Base-by-base conservation (phyloP, 2,888 invertebrate species). In the Anorthoa munda region DNA sequence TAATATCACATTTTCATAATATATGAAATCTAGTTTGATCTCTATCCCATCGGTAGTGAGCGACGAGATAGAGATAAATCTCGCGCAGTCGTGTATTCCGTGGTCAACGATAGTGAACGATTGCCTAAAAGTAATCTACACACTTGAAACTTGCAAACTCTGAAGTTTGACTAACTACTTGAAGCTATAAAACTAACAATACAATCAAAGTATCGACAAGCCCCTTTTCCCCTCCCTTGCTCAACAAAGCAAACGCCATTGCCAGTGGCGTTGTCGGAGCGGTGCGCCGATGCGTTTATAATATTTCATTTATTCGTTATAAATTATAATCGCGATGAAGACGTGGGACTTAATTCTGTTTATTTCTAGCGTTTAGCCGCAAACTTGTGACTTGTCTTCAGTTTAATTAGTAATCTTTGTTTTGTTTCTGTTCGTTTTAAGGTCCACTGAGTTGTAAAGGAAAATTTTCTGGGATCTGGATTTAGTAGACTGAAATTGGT, bases 281-380 rank as follows among this genome's bases (percentile, higher is more conserved):
- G 93, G 94, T 94, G 91, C 96, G 94, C 94, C 96, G 96, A 95
- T 95, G 96, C 96, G 96, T 96, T 95, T 94, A 95, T 96, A 96
- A 96, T 96, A 96, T 96, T 96, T 95, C 96, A 96, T 96, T 96
- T 96, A 96, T 96, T 96, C 96, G 95, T 96, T 95, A 96, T 96
- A 96, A 96, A 96, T 95, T 95, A 95, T 96, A 96, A 96, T 96
- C 95, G 93, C 74, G 66, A 82, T 69, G 88, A 90, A 81, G 92
- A 92, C 88, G 88, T 87, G 89, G 86, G 88, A 82, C 88, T 92
- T 92, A 92, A 94, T 92, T 91, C 90, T 84, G 89, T 93, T 93
- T 90, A 86, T 60, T 69, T 68, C 79, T 80, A 79, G 71, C 68
- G 81, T 84, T 88, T 85, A 84, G 85, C 85, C 86, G 65, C 81